Base-by-base conservation (phyloP, 2,113 vertebrate genomes). In the Dinomys branickii region DNA sequence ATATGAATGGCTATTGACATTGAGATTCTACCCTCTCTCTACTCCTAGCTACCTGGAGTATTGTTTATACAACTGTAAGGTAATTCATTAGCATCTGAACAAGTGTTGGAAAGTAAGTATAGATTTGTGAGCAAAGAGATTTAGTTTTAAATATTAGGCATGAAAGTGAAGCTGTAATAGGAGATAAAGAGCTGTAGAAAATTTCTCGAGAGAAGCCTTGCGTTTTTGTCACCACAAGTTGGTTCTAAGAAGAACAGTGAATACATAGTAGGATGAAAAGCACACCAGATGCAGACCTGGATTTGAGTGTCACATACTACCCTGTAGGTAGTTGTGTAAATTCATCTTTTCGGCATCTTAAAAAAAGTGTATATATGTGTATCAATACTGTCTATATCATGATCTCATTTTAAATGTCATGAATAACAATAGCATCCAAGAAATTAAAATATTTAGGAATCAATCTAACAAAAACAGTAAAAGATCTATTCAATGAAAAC, bases 91-190 rank as follows among this genome's bases (percentile, higher is more conserved):
- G 41, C 35, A 63, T 90, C 81, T 92, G 67, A 92, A 71, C 52
- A 96, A 41, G 26, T 88, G 38, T 90, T 87, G 73, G 50, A 50
- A 93, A 88, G 50, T 69, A 85, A 90, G 41, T 67, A 78, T 24
- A 38, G 47, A 16, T 38, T 52, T 24, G 24, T 41, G 83, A 24
- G 56, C 7, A 73, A 67, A 30, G 41, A 52, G 16, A 85, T 58
- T 90, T 81, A 50, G 65, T 82, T 90, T 84, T 88, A 69, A 4
- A 35, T 30, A 61, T 91, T 95, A 67, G 56, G 22, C 93, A 38
- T 81, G 61, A 67, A 94, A 78, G 14, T 82, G 87, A 58, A 87
- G 19, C 47, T 88, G 84, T 56, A 33, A 56, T 50, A 30, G 44
- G 20, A 77, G 9, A 47, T 93, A 92, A 82, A 11, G 3, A 78